Conservation (phyloP, 2,888 invertebrate genomes). For the Drosophila villosipedis region DNA sequence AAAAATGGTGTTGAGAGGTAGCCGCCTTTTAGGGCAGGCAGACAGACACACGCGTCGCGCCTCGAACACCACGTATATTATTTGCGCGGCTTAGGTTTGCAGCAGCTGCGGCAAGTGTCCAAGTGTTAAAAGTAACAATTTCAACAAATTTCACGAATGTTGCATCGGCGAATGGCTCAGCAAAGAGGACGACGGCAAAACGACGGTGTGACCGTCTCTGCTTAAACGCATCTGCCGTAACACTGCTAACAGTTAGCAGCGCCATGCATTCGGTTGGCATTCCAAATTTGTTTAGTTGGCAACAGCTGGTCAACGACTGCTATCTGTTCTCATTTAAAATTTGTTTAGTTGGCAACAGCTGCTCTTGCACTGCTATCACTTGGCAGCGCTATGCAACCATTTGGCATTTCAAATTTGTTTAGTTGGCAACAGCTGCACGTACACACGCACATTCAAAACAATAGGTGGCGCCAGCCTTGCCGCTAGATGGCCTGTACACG, state of each 20-base stretch:
- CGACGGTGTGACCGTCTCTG: slow-evolving; percentile 33
- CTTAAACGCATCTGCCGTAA: not conserved
- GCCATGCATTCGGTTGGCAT: slow-evolving; percentile 14
- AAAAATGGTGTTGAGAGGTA: slow-evolving; percentile 44
- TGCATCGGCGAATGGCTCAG: slow-evolving; percentile 60
- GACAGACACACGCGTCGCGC: slow-evolving; percentile 56
- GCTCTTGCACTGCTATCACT: not conserved
- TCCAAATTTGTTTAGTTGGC: slow-evolving; percentile 14
- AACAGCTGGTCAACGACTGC: not conserved
- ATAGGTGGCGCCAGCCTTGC: not conserved
- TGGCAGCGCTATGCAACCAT: slow-evolving; percentile 8
- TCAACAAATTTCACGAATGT: slow-evolving; percentile 57
- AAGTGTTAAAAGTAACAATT: slow-evolving; percentile 37
- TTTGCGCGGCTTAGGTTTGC: slow-evolving; percentile 28
- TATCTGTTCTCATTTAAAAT: slow-evolving; percentile 10
- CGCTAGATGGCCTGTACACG: not conserved
- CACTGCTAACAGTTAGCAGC: slow-evolving; percentile 6
- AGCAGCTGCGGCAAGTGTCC: slow-evolving; percentile 26
- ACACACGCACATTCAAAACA: not conserved
- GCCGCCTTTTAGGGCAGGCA: slow-evolving; percentile 46
- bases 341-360: slow-evolving; percentile 25
- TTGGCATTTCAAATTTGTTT: slow-evolving; percentile 7
- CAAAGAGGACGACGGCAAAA: slow-evolving; percentile 50
- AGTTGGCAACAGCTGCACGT: slow-evolving; percentile 22
- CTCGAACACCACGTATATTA: slow-evolving; percentile 20